Percentiles rank a stretch among this genome's conserved stretches.
phyloP scores from a whole-genome alignment of 2,888 invertebrate genomes.

The Spodoptera littoralis region DNA sequence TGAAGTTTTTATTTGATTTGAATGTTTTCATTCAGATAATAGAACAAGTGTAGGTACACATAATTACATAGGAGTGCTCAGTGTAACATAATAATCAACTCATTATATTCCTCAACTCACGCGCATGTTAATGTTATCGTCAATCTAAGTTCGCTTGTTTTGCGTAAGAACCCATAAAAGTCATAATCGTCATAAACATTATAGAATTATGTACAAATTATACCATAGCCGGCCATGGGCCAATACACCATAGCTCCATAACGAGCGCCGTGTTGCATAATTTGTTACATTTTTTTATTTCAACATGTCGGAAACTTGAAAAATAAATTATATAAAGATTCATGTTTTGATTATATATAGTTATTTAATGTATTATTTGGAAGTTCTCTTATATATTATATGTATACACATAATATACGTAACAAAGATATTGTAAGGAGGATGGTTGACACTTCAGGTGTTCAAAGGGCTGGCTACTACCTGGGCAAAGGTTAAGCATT shows the following conservation, averaged over 20 bases:
- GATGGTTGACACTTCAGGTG: too few species aligned
- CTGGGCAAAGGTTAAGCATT: too few species aligned
- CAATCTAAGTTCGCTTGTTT: constrained; percentile 43
- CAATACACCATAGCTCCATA: constrained; percentile 46
- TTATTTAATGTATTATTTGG: constrained; percentile 4
- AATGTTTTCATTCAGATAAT: too few species aligned
- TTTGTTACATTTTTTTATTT: constrained; percentile 40
- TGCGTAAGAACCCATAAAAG: constrained; percentile 53
- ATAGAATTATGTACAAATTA: constrained; percentile 60
- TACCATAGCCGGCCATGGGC: constrained; percentile 47
- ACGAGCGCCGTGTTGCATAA: constrained; percentile 42
- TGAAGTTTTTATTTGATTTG: too few species aligned
- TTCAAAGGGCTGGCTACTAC: too few species aligned
- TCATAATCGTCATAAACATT: constrained; percentile 58
- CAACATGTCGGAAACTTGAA: constrained; percentile 25
- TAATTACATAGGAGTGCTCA: constrained; percentile 24
- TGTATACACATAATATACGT: too few species aligned
- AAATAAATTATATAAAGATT: constrained; percentile 37
- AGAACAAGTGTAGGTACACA: constrained; percentile 1
- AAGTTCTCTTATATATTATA: too few species aligned
- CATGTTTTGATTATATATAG: constrained; percentile 18
- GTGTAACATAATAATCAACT: constrained; percentile 30
- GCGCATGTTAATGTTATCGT: constrained; percentile 39
- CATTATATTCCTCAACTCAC: constrained; percentile 37
- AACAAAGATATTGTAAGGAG: too few species aligned